Evolutionary conservation across 2,797 vertebrate species (phyloP).

Genomic region (Malurus leucopterus): DNA sequence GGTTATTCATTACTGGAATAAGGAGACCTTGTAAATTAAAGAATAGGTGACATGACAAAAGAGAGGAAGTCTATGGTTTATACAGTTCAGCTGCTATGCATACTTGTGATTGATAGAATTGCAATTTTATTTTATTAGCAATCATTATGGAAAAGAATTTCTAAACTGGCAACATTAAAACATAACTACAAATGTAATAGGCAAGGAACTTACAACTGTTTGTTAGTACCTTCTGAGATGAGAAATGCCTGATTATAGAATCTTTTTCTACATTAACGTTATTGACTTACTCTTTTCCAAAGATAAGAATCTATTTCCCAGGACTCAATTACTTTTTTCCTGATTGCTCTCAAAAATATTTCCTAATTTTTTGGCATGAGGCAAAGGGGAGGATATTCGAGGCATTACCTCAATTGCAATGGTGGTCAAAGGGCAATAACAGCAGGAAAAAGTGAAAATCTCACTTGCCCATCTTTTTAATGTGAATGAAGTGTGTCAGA

Average conservation of each 20-base stretch:
- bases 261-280: background rate
- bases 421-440: background rate
- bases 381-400: background rate
- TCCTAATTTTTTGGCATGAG: background rate
- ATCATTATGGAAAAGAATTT: background rate
- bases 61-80: background rate
- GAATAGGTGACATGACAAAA: background rate
- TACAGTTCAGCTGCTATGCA: background rate
- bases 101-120: background rate
- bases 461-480: background rate
- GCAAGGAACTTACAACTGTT: background rate
- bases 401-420: background rate
- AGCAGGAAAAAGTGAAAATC: background rate
- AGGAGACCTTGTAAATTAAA: background rate
- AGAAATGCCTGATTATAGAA: background rate
- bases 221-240: background rate
- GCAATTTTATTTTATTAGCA: background rate
- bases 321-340: background rate
- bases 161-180: background rate
- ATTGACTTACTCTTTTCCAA: background rate
- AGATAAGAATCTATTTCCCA: background rate
- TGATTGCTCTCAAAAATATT: conserved; percentile 11
- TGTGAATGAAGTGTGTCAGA: background rate
- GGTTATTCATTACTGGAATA: background rate
- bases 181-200: background rate